Evolutionary conservation across 2,888 invertebrate genomes (phyloP), one percentile per base, ranked within the genome.

Genomic region (Leptinotarsa peninsularis): DNA sequence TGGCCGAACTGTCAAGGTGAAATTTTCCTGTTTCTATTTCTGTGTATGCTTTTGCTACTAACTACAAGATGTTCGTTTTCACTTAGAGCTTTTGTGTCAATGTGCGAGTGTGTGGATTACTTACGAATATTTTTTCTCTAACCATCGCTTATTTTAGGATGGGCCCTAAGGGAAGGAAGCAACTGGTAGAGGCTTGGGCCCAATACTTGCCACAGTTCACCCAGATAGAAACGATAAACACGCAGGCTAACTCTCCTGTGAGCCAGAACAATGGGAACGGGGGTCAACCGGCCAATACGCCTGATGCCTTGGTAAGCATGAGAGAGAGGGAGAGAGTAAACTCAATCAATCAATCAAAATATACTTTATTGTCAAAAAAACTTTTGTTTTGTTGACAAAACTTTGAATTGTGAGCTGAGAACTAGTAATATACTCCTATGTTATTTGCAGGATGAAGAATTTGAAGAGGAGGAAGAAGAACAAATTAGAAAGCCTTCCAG

Each of bases 121-220:
- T 52, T 52, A 43, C 43, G 0, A 10, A 13, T 13, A 43, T 13
- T 52, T 52, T n/a, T 2, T n/a, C 52, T 52, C 4, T 1, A 15
- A 15, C n/a, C 14, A 52, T n/a, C n/a, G 17, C 17, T 15, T 1
- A 52, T 52, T 52, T n/a, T 85, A 92, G 93, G 73, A 91, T 98
- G 85, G 97, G 97, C 0, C 93, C 95, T 0, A 96, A 96, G 85
- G 99, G 99, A 0, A 93, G 99, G 21, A 97, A 98, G 88, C 91
- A 93, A 0, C 89, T 99, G 23, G 96, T 99, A 0, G 98, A 99
- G 88, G 94, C 94, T 84, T 99, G 99, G 99, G 95, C 98, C 0
- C 97, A 97, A 79, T 98, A 94, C 89, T 90, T 99, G 23, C 99
- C 98, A 0, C 92, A 95, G 72, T 96, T 96, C 86, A 95, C 94